Conservation (phyloP, 2,113 vertebrate species). For the Physeter macrocephalus region DNA sequence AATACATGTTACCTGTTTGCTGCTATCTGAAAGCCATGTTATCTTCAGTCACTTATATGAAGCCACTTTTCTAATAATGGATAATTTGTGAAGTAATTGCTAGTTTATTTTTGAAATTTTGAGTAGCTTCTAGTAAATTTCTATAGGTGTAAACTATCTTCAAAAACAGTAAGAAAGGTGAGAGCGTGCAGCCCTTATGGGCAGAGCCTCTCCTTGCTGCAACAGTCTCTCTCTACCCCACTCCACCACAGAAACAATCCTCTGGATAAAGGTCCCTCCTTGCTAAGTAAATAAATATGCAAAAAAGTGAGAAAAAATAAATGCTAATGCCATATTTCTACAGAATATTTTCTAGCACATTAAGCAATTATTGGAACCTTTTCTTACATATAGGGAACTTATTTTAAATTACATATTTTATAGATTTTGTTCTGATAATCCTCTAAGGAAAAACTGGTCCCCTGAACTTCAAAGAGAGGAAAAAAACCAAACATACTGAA, state of each 20-base stretch:
- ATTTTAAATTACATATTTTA: not conserved
- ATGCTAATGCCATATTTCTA: not conserved
- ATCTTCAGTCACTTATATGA: not conserved
- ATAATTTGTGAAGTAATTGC: not conserved
- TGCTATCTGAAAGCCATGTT: not conserved
- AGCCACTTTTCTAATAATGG: not conserved
- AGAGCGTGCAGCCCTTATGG: not conserved
- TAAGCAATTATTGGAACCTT: not conserved
- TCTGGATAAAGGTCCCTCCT: not conserved
- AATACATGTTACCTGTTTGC: not conserved
- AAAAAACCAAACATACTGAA: not conserved
- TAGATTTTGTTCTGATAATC: slow-evolving; percentile 1
- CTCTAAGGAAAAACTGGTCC: not conserved
- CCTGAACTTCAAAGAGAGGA: not conserved
- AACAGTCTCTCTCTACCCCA: accelerated
- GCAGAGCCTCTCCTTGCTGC: not conserved
- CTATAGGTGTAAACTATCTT: not conserved
- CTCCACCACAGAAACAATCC: not conserved
- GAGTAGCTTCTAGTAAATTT: not conserved
- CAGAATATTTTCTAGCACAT: not conserved
- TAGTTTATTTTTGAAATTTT: not conserved
- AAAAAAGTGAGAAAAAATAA: not conserved
- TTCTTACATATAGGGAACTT: not conserved
- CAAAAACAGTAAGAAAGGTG: not conserved
- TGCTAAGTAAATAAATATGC: not conserved